Evolutionary conservation across 2,888 invertebrate species (phyloP).

Genomic region (Dione vanillae): DNA sequence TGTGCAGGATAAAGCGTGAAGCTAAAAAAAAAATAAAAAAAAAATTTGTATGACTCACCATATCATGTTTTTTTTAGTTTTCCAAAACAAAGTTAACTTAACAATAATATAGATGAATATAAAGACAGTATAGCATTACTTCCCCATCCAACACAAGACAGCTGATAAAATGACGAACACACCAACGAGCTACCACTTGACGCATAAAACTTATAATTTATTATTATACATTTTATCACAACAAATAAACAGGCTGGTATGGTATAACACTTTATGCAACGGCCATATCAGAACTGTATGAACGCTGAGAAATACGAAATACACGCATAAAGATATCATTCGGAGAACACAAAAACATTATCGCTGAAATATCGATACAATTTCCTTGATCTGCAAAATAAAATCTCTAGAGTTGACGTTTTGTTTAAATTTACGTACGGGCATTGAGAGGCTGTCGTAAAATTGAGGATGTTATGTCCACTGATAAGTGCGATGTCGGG

Average conservation of each 20-base stretch:
- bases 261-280: constrained; percentile 49
- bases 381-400: constrained; percentile 82
- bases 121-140: not conserved
- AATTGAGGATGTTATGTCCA: constrained; percentile 79
- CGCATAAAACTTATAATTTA: constrained; percentile 53
- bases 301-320: constrained; percentile 69
- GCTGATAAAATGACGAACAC: constrained; percentile 38
- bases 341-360: constrained; percentile 75
- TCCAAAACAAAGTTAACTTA: not conserved
- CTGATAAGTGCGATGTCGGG: constrained; percentile 79
- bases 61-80: not conserved
- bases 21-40: too few species aligned
- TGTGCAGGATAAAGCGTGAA: too few species aligned
- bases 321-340: constrained; percentile 74
- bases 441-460: constrained; percentile 76
- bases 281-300: constrained; percentile 60
- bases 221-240: constrained; percentile 52
- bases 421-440: constrained; percentile 77
- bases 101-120: not conserved
- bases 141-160: constrained; percentile 3
- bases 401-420: constrained; percentile 77
- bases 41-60: not conserved
- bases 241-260: constrained; percentile 49
- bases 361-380: constrained; percentile 82
- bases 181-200: constrained; percentile 39